Evolutionary conservation across 2,113 vertebrate species (phyloP).

Genomic region (Muntiacus muntjak): DNA sequence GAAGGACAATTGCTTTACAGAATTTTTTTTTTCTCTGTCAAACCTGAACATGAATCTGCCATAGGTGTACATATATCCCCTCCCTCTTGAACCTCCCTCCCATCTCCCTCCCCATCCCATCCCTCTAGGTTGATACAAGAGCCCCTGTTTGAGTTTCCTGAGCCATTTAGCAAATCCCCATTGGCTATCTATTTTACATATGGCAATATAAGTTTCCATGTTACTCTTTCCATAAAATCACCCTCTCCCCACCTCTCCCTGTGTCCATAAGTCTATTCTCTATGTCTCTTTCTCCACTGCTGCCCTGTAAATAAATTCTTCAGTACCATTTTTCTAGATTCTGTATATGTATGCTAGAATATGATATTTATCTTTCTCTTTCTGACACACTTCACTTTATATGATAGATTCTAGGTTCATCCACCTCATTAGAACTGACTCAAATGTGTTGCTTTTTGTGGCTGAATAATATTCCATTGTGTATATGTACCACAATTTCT

Average conservation of each 20-base stretch:
- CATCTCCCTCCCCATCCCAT: neutral
- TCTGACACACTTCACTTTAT: neutral
- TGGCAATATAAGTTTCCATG: neutral
- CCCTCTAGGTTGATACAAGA: neutral
- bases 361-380: neutral
- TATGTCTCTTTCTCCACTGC: neutral
- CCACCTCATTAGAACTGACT: neutral
- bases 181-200: neutral
- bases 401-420: neutral
- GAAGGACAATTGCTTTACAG: neutral
- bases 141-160: neutral
- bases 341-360: neutral
- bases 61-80: neutral
- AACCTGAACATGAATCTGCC: neutral
- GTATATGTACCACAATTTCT: neutral
- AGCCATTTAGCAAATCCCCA: neutral
- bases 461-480: neutral
- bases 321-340: neutral
- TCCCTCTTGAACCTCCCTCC: neutral
- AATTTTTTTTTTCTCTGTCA: neutral
- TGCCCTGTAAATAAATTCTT: neutral
- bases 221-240: neutral
- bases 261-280: neutral
- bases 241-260: accelerated
- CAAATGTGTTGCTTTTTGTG: neutral